phyloP scores from a whole-genome alignment of 2,113 vertebrate genomes.

The Myrmecobius fasciatus region DNA sequence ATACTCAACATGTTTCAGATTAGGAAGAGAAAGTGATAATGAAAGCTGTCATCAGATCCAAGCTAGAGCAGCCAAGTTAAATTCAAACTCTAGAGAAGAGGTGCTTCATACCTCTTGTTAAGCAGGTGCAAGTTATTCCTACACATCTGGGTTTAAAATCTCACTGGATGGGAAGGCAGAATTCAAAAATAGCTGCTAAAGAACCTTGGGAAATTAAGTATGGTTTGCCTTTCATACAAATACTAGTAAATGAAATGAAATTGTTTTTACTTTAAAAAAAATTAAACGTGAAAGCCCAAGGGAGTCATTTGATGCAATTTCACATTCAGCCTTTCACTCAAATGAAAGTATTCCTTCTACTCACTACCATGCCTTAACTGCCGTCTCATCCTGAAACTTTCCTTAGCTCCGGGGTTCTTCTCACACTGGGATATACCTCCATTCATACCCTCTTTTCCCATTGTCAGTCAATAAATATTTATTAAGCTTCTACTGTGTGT shows the following conservation, averaged over 20 bases:
- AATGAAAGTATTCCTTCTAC: background rate
- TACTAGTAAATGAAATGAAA: background rate
- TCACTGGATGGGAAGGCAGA: background rate
- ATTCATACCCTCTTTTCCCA: background rate
- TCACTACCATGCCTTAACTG: background rate
- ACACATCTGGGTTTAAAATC: background rate
- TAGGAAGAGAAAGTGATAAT: background rate
- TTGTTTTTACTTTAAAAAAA: background rate
- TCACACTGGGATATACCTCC: background rate
- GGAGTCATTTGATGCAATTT: background rate
- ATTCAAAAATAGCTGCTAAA: background rate
- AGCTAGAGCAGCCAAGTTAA: background rate
- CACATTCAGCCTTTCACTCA: background rate
- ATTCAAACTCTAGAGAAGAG: background rate
- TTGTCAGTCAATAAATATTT: background rate
- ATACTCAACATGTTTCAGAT: background rate
- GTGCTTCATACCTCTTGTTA: background rate
- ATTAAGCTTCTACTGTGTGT: background rate
- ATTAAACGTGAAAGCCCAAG: background rate
- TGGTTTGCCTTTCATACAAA: conserved; percentile 1
- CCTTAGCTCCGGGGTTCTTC: background rate
- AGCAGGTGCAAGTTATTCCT: background rate
- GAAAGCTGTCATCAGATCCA: background rate
- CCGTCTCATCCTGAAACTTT: background rate
- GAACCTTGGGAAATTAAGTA: background rate